Evolutionary conservation across 1,140 invertebrate genomes (phyloP).

Genomic region (Tetraneura akinire): DNA sequence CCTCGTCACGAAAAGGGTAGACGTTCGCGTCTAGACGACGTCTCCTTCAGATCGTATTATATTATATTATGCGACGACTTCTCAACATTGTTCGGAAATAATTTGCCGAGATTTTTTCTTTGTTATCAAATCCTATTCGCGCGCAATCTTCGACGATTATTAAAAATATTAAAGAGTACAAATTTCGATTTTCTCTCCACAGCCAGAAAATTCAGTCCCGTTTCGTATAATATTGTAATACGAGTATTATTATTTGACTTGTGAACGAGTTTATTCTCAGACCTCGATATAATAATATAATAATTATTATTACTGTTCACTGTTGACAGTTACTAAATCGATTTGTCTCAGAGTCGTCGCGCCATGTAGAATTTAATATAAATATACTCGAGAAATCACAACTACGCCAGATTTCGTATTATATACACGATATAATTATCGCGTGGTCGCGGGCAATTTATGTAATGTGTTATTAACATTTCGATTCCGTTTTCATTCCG

Average conservation of each 20-base stretch:
- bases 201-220: too few relatives aligned
- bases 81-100: not conserved
- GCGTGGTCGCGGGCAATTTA: not conserved
- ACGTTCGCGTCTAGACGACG: constrained; percentile 15
- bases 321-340: not conserved
- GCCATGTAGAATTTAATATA: not conserved
- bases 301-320: too few relatives aligned
- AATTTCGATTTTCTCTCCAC: too few relatives aligned
- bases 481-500: constrained; percentile 10
- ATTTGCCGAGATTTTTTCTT: not conserved
- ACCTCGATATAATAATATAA: not conserved
- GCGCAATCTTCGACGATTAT: not conserved
- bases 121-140: not conserved
- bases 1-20: constrained; percentile 40
- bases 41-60: not conserved
- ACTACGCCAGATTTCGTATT: too few relatives aligned
- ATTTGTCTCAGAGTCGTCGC: not conserved
- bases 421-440: not conserved
- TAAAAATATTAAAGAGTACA: too few relatives aligned
- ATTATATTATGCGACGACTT: not conserved
- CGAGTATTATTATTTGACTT: not conserved
- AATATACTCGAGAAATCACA: not conserved
- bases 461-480: constrained; percentile 28
- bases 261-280: not conserved
- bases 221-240: too few relatives aligned